Evolutionary conservation across 2,888 invertebrate species (phyloP).

Genomic region (Aplocera efformata): DNA sequence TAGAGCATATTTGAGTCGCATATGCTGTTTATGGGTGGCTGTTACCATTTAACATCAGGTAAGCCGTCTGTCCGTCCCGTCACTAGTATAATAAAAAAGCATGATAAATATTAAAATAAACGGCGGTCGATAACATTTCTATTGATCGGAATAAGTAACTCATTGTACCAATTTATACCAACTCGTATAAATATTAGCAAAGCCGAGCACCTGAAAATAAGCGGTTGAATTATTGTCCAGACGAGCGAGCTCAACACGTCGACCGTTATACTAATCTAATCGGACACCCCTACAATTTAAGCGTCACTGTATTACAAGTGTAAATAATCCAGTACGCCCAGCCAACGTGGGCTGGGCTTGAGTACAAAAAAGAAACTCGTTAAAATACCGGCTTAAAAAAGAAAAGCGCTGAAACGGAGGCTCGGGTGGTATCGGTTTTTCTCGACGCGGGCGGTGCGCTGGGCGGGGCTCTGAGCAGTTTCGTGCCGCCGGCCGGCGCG

Average conservation of each 20-base stretch:
- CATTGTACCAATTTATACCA: too few species aligned
- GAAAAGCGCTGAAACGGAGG: slow-evolving; percentile 80
- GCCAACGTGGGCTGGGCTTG: slow-evolving; percentile 76
- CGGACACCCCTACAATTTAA: slow-evolving; percentile 64
- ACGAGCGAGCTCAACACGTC: slow-evolving; percentile 4
- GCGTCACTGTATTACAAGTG: slow-evolving; percentile 75
- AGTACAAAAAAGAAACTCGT: slow-evolving; percentile 68
- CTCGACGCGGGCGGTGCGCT: slow-evolving; percentile 72
- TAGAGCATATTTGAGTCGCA: too few species aligned
- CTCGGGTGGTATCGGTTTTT: slow-evolving; percentile 78
- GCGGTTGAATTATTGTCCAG: background rate
- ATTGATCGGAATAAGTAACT: too few species aligned
- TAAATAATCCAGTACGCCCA: slow-evolving; percentile 79
- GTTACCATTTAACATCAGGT: too few species aligned
- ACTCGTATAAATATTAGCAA: background rate
- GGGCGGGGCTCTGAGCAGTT: slow-evolving; percentile 78
- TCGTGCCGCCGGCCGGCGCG: slow-evolving; percentile 83
- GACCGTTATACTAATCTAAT: slow-evolving; percentile 57
- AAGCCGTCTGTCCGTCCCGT: too few species aligned
- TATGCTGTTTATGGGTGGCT: too few species aligned
- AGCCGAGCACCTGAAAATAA: slow-evolving; percentile 5
- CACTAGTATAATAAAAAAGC: too few species aligned
- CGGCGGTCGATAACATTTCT: too few species aligned
- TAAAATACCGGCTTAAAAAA: slow-evolving; percentile 80
- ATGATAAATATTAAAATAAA: too few species aligned